Evolutionary conservation across 2,113 vertebrate genomes (phyloP).

Genomic region (Rhagologus leucostigma): DNA sequence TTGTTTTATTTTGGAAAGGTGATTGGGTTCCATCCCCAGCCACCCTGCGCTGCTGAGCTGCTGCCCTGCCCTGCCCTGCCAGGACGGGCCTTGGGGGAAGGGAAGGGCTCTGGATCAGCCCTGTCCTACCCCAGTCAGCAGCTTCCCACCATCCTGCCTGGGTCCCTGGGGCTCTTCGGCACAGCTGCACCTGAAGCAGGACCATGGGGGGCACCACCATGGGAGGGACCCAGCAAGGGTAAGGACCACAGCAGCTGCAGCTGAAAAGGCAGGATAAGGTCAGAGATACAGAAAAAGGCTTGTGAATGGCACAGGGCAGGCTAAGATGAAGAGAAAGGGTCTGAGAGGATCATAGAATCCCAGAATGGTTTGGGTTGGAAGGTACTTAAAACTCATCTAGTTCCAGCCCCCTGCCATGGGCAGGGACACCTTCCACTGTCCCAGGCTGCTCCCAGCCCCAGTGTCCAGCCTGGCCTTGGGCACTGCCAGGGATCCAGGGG

Average conservation of each 20-base stretch:
- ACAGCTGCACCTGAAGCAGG: neutral
- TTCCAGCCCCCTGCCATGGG: no score
- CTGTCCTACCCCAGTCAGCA: no score
- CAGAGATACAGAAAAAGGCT: neutral
- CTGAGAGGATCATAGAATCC: neutral
- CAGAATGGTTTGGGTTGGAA: neutral
- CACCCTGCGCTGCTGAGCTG: neutral
- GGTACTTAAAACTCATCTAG: neutral
- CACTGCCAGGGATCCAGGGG: neutral
- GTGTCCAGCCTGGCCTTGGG: neutral
- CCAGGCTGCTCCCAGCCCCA: neutral
- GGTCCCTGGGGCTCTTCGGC: neutral
- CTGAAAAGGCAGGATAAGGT: neutral
- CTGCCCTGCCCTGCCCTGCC: neutral
- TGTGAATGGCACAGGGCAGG: neutral
- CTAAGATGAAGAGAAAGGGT: neutral
- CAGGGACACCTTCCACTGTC: neutral
- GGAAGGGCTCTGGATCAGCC: neutral
- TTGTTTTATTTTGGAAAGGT: neutral
- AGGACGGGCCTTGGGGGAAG: rapidly evolving
- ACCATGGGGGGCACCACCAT: rapidly evolving
- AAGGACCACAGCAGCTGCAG: neutral
- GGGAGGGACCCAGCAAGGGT: neutral
- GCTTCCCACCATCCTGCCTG: neutral
- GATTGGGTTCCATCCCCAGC: neutral